phyloP scores from a whole-genome alignment of 92 coral and sea anemone genomes.

The Ricordea florida region DNA sequence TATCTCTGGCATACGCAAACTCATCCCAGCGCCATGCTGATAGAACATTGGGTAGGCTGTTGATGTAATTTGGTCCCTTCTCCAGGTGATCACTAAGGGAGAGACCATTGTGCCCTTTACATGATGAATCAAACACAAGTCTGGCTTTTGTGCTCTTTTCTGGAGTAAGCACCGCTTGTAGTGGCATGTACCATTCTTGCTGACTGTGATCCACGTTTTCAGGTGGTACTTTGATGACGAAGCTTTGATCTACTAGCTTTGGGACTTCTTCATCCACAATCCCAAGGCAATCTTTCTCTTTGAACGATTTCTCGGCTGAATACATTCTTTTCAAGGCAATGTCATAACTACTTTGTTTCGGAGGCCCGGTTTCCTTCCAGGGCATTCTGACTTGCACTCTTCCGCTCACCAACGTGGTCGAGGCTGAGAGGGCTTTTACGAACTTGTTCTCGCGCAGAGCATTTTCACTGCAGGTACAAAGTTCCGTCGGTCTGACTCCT shows the following conservation, averaged over 20 bases:
- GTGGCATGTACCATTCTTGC: constrained; percentile 64
- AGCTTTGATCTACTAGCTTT: constrained; percentile 66
- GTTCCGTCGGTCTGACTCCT: constrained; percentile 77
- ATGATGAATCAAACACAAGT: constrained; percentile 58
- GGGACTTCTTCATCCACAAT: constrained; percentile 45
- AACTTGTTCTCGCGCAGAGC: constrained; percentile 59
- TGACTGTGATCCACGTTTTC: constrained; percentile 34
- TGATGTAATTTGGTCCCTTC: constrained; percentile 55
- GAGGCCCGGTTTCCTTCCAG: constrained; percentile 63
- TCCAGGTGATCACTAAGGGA: constrained; percentile 51
- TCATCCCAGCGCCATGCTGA: constrained; percentile 70
- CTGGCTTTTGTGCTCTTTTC: constrained; percentile 46
- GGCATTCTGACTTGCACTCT: constrained; percentile 61
- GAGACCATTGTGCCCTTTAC: constrained; percentile 33
- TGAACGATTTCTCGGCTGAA: constrained; percentile 59
- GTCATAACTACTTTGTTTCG: constrained; percentile 60
- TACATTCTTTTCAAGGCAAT: constrained; percentile 58
- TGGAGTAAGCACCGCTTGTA: constrained; percentile 65
- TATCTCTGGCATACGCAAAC: constrained; percentile 54
- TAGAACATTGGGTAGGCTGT: constrained; percentile 40
- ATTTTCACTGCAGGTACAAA: constrained; percentile 76
- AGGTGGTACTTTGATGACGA: constrained; percentile 40
- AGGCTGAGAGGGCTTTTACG: constrained; percentile 55
- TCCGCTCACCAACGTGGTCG: constrained; percentile 55
- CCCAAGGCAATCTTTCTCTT: constrained; percentile 52